Percentiles rank a stretch among this genome's conserved stretches.
Conservation (phyloP, 2,797 vertebrate species). For the Urophycis tenuis region DNA sequence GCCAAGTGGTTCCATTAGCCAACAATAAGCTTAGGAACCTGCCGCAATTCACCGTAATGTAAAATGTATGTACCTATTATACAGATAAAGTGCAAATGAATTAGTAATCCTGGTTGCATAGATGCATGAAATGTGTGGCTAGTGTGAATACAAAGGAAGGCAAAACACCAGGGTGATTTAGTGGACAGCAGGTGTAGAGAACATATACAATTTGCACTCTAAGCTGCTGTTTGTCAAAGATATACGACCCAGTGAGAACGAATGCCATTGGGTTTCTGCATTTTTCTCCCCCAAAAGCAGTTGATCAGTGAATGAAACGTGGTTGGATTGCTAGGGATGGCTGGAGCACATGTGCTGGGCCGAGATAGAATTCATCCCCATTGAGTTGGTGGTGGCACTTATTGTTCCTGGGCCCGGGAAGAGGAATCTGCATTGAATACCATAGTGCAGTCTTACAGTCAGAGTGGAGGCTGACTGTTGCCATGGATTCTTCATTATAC, state of each 20-base stretch:
- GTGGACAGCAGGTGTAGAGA: background rate
- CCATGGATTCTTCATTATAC: background rate
- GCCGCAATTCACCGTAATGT: background rate
- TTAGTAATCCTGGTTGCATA: background rate
- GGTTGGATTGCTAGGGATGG: background rate
- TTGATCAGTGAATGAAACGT: background rate
- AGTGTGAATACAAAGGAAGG: background rate
- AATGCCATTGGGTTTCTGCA: background rate
- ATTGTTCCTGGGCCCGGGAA: slow-evolving; percentile 23
- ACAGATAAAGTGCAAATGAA: background rate
- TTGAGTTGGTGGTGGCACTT: slow-evolving; percentile 43
- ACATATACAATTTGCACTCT: background rate
- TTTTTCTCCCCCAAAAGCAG: background rate
- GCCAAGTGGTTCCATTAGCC: slow-evolving; percentile 30
- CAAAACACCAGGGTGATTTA: background rate
- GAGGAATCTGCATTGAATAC: background rate
- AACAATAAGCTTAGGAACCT: slow-evolving; percentile 15
- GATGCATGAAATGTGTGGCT: background rate
- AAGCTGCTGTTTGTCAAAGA: background rate
- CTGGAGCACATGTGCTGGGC: slow-evolving; percentile 39
- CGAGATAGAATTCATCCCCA: slow-evolving; percentile 57
- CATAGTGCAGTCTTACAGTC: background rate
- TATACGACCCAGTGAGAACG: background rate
- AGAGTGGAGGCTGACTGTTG: background rate
- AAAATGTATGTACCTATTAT: background rate